Conservation (phyloP, 2,113 vertebrate genomes). For the Ptychochromis oligacanthus region DNA sequence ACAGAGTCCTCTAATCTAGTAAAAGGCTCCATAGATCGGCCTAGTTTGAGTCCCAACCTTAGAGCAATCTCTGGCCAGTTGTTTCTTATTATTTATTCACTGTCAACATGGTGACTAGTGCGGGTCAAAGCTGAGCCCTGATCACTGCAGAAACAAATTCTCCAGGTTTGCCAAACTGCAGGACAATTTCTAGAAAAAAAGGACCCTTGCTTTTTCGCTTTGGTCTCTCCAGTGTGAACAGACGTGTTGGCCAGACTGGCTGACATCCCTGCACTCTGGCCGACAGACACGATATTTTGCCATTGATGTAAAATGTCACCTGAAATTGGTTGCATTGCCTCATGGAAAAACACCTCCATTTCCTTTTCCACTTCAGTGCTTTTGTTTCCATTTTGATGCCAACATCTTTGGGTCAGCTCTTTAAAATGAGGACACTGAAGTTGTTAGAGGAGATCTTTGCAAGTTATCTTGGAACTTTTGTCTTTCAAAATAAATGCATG, state of each 20-base stretch:
- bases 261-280: slow-evolving; percentile 50
- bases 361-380: slow-evolving; percentile 37
- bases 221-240: slow-evolving; percentile 22
- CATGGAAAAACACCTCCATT: slow-evolving; percentile 44
- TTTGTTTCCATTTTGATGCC: slow-evolving; percentile 40
- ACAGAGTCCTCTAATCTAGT: slow-evolving; percentile 52
- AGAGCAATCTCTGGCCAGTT: slow-evolving; percentile 22
- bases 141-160: slow-evolving; percentile 22
- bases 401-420: slow-evolving; percentile 14
- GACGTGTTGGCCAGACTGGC: slow-evolving; percentile 40
- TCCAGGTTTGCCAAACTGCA: slow-evolving; percentile 28
- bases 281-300: slow-evolving; percentile 42
- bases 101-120: slow-evolving; percentile 33
- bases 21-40: slow-evolving; percentile 42
- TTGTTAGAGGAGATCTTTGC: neutral
- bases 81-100: slow-evolving; percentile 52
- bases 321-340: slow-evolving; percentile 68
- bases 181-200: neutral
- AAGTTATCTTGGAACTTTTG: neutral
- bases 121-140: slow-evolving; percentile 38
- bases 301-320: slow-evolving; percentile 72
- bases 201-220: slow-evolving; percentile 20
- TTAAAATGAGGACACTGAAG: neutral
- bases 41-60: slow-evolving; percentile 50
- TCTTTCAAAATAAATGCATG: neutral